Conservation (phyloP, 1,140 invertebrate genomes). For the Euwallacea similis region DNA sequence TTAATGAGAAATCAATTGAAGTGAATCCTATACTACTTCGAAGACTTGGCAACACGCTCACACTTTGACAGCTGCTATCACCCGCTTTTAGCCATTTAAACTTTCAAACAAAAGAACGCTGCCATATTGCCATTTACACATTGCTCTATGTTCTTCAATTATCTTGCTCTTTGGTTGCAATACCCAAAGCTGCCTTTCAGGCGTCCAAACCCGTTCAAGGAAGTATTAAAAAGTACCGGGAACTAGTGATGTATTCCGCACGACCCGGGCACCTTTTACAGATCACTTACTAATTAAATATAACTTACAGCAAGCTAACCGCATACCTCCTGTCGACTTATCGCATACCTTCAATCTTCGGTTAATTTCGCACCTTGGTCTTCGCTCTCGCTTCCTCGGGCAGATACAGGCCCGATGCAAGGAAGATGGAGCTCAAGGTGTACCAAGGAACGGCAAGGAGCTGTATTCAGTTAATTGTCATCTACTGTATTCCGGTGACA, state of each 20-base stretch:
- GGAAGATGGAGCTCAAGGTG: constrained; percentile 20
- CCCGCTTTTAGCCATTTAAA: not conserved
- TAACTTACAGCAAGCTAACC: constrained; percentile 38
- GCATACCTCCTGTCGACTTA: constrained; percentile 40
- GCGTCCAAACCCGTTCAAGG: constrained; percentile 22
- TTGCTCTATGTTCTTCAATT: too few species aligned
- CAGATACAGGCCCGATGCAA: not conserved
- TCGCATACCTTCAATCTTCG: constrained; percentile 39
- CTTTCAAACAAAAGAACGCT: too few species aligned
- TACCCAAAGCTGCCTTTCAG: not conserved
- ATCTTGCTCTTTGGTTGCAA: too few species aligned
- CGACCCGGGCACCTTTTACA: constrained; percentile 34
- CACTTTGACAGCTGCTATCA: too few species aligned
- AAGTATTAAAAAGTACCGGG: constrained; percentile 35
- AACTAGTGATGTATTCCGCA: constrained; percentile 35
- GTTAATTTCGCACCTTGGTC: constrained; percentile 39
- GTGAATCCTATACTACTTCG: too few species aligned
- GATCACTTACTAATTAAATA: constrained; percentile 42
- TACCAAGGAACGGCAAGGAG: constrained; percentile 30
- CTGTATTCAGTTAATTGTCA: constrained; percentile 37
- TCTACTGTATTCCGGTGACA: constrained; percentile 38
- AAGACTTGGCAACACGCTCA: too few species aligned
- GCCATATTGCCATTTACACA: too few species aligned
- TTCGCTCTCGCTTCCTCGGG: constrained; percentile 3
- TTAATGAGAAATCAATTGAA: too few species aligned